phyloP scores from a whole-genome alignment of 2,888 invertebrate species.

The Ophion obscuratus region DNA sequence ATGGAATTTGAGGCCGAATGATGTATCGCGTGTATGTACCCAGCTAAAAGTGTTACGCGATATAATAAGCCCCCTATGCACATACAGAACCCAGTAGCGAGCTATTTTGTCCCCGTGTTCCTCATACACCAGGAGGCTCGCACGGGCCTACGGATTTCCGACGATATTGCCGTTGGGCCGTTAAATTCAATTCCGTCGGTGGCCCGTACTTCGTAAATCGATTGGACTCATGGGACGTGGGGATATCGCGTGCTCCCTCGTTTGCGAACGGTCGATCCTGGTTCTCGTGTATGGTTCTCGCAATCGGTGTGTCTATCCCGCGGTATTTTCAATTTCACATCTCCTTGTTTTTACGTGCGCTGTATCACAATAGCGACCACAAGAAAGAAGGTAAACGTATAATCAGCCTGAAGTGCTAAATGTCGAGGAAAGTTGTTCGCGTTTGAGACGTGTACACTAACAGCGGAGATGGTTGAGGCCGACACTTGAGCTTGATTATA shows the following conservation, averaged over 20 bases:
- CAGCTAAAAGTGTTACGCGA: background rate
- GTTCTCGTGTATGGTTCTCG: conserved; percentile 19
- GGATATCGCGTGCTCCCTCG: conserved; percentile 1
- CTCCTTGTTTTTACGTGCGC: background rate
- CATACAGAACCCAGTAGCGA: conserved; percentile 50
- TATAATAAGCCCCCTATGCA: background rate
- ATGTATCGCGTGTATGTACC: background rate
- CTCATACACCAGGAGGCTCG: conserved; percentile 1
- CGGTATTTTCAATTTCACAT: conserved; percentile 42
- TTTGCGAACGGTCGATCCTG: background rate
- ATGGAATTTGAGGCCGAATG: background rate
- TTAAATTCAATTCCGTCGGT: conserved; percentile 48
- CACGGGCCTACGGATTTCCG: conserved; percentile 8
- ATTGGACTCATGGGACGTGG: conserved; percentile 36
- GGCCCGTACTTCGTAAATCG: conserved; percentile 22
- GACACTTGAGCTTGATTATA: conserved; percentile 2
- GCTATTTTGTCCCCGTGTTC: conserved; percentile 1
- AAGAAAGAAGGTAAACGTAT: background rate
- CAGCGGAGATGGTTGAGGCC: background rate
- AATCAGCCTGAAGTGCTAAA: background rate
- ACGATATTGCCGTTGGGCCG: conserved; percentile 24
- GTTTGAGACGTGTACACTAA: conserved; percentile 35
- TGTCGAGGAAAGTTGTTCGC: background rate
- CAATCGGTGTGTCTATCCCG: conserved; percentile 25
- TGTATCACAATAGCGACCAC: background rate